Percentiles rank a stretch among this genome's conserved stretches.
These are phyloP conservation scores for Hyperoplus immaculatus DNA, from an alignment of 2,797 vertebrate genomes.

Conservation along the genomic window DNA sequence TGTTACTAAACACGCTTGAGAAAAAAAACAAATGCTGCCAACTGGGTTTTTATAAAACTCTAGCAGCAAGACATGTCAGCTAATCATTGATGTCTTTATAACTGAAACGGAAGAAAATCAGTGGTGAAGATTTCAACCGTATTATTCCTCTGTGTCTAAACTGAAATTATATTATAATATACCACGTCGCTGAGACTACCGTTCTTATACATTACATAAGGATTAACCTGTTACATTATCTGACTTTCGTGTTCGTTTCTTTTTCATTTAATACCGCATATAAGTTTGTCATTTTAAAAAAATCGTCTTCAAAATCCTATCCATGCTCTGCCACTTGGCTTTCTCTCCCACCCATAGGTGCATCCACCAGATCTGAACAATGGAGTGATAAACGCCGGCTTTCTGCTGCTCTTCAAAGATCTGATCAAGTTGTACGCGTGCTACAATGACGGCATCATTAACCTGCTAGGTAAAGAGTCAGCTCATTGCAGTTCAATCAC, in stretches of 20 bases:
- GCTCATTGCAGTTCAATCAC: not conserved
- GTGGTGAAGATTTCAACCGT: not conserved
- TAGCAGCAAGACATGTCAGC: slow-evolving; percentile 7
- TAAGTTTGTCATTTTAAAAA: not conserved
- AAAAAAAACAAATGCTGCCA: not conserved
- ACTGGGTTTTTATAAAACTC: slow-evolving; percentile 1
- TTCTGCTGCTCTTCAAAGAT: slow-evolving; percentile 98
- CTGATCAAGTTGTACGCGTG: slow-evolving; percentile 98
- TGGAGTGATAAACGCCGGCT: slow-evolving; percentile 96
- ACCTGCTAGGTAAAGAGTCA: slow-evolving; percentile 91
- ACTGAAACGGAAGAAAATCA: not conserved
- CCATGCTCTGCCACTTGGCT: not conserved
- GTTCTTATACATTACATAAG: not conserved
- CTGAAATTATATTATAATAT: not conserved
- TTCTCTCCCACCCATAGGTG: slow-evolving; percentile 83
- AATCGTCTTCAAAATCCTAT: not conserved
- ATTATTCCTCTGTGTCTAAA: not conserved
- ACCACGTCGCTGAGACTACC: not conserved
- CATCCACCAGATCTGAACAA: slow-evolving; percentile 95
- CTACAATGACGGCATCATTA: slow-evolving; percentile 99
- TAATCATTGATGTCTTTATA: not conserved
- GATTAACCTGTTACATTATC: not conserved
- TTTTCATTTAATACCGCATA: not conserved
- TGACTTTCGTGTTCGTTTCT: not conserved
- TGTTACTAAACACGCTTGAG: not conserved